Evolutionary conservation across 2,888 invertebrate species (phyloP).

Genomic region (Lymantria monacha): DNA sequence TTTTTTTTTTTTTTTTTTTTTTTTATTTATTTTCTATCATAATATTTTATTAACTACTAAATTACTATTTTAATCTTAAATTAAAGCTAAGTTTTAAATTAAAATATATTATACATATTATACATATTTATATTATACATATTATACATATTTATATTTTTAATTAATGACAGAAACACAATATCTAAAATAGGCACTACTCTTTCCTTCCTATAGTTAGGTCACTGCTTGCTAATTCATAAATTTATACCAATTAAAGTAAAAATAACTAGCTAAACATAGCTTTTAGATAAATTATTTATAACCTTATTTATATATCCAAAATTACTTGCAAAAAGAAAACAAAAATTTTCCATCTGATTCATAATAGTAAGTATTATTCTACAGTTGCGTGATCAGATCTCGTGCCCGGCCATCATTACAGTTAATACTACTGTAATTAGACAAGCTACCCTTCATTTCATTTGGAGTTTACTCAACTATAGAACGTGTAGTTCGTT

Average conservation of each 20-base stretch:
- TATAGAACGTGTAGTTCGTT: conserved; percentile 28
- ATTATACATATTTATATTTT: too few relatives aligned
- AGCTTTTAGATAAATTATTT: neutral
- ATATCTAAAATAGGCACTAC: too few relatives aligned
- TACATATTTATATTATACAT: too few relatives aligned
- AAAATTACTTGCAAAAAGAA: conserved; percentile 1
- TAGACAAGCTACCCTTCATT: conserved; percentile 51
- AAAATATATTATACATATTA: too few relatives aligned
- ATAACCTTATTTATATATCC: neutral
- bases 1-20: too few relatives aligned
- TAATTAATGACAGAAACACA: too few relatives aligned
- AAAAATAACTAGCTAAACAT: neutral
- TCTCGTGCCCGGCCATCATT: conserved; percentile 53
- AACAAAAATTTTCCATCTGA: conserved; percentile 3
- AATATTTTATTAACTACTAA: too few relatives aligned
- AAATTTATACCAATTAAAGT: neutral
- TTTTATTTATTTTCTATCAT: too few relatives aligned
- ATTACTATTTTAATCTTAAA: too few relatives aligned
- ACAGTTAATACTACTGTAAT: conserved; percentile 45
- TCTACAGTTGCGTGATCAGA: conserved; percentile 37
- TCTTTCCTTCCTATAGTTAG: too few relatives aligned
- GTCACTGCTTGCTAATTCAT: too few relatives aligned
- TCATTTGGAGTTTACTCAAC: conserved; percentile 45
- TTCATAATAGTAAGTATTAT: conserved; percentile 3
- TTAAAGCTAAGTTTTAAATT: too few relatives aligned